These are phyloP conservation scores for Actias luna DNA, from an alignment of 2,888 invertebrate species.

Conservation along the genomic window DNA sequence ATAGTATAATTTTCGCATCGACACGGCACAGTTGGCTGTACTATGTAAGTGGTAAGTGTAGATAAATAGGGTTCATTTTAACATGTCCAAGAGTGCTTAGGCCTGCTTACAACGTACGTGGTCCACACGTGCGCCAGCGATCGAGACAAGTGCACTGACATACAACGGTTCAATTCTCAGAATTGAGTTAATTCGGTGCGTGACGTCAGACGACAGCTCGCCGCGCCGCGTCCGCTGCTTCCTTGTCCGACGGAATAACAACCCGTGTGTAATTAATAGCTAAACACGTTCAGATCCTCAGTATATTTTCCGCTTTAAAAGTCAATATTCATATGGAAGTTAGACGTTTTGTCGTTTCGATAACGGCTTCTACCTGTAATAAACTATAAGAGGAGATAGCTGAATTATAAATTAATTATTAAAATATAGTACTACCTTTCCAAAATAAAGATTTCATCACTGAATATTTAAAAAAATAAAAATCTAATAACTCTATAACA, in stretches of 20 bases:
- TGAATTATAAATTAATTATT: background rate
- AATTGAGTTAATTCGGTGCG: constrained; percentile 73
- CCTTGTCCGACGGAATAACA: constrained; percentile 51
- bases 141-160: constrained; percentile 72
- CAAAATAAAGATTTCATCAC: background rate
- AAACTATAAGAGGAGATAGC: background rate
- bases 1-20: background rate
- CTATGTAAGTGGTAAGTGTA: background rate
- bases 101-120: constrained; percentile 36
- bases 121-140: constrained; percentile 64
- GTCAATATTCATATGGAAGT: constrained; percentile 26
- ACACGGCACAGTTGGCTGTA: too few species aligned
- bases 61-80: background rate
- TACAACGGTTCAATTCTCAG: constrained; percentile 68
- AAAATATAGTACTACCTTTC: background rate
- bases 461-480: background rate
- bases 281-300: constrained; percentile 42
- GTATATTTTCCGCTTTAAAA: constrained; percentile 33
- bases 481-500: background rate
- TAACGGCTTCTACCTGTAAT: background rate
- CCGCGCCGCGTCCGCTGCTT: constrained; percentile 44
- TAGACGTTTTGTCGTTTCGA: background rate
- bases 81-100: background rate
- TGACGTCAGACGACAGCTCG: constrained; percentile 61
- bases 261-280: constrained; percentile 46